Conservation (phyloP, 2,797 vertebrate species). For the Gadopsis marmoratus region DNA sequence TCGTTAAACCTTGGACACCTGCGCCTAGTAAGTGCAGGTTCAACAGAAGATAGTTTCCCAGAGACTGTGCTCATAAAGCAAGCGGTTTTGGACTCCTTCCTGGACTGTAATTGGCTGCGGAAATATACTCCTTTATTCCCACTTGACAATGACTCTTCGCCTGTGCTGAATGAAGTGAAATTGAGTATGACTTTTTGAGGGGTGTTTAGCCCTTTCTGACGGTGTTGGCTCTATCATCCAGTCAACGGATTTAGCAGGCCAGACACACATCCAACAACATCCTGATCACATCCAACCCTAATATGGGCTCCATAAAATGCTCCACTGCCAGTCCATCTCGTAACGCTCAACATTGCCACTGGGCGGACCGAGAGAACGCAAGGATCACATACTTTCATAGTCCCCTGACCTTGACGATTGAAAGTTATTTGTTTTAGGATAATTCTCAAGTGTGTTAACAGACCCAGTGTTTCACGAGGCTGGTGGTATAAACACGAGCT, state of each 20-base stretch:
- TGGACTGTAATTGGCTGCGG: slow-evolving; percentile 29
- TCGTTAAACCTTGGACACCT: slow-evolving; percentile 52
- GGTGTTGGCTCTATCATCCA: slow-evolving; percentile 47
- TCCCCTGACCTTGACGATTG: slow-evolving; percentile 72
- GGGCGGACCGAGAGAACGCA: slow-evolving; percentile 36
- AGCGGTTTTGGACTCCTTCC: slow-evolving; percentile 50
- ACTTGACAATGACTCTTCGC: slow-evolving; percentile 60
- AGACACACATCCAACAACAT: slow-evolving; percentile 73
- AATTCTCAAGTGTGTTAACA: slow-evolving; percentile 74
- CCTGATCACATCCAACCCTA: slow-evolving; percentile 73
- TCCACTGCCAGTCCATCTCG: slow-evolving; percentile 54
- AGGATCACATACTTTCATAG: slow-evolving; percentile 73
- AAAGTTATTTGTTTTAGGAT: slow-evolving; percentile 78
- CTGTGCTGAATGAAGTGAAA: slow-evolving; percentile 66
- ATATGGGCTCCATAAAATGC: slow-evolving; percentile 71
- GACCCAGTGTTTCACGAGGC: slow-evolving; percentile 60
- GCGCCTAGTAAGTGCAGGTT: slow-evolving; percentile 38
- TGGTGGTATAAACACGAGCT: slow-evolving; percentile 72
- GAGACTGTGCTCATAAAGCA: slow-evolving; percentile 43
- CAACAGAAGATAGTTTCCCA: slow-evolving; percentile 44
- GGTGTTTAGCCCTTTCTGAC: slow-evolving; percentile 58
- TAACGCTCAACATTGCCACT: slow-evolving; percentile 52
- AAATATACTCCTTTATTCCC: slow-evolving; percentile 57
- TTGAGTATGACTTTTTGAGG: slow-evolving; percentile 57
- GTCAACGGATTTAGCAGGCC: slow-evolving; percentile 56